Conservation (phyloP, 2,113 vertebrate genomes). For the Probosciger aterrimus region DNA sequence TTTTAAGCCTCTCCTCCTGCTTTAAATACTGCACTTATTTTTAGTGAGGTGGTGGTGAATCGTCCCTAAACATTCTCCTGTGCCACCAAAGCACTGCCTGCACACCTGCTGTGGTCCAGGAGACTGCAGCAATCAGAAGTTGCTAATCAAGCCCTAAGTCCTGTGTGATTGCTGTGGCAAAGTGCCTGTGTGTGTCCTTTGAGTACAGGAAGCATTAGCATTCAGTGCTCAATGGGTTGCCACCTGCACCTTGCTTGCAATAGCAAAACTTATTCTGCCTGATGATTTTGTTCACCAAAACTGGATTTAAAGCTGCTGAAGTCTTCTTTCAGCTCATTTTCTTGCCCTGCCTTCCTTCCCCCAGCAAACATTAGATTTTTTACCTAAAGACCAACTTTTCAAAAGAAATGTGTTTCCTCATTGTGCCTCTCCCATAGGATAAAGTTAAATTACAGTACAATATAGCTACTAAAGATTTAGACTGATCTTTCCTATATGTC, state of each 20-base stretch:
- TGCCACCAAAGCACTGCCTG: background rate
- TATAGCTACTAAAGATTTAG: background rate
- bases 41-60: background rate
- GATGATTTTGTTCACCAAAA: background rate
- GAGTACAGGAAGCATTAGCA: background rate
- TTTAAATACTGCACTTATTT: constrained; percentile 39
- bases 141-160: background rate
- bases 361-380: background rate
- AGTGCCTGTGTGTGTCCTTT: background rate
- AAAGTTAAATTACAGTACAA: background rate
- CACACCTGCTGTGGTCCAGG: background rate
- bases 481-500: background rate
- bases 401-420: background rate
- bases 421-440: background rate
- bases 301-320: background rate
- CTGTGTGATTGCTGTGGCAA: background rate
- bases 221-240: background rate
- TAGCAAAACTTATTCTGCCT: background rate
- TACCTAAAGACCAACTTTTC: background rate
- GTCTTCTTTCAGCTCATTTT: background rate
- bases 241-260: background rate
- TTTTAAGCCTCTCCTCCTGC: background rate
- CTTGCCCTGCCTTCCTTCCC: background rate
- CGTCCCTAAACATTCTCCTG: background rate
- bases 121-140: background rate